Conservation (phyloP, 2,797 vertebrate genomes). For the Florisuga fusca region DNA sequence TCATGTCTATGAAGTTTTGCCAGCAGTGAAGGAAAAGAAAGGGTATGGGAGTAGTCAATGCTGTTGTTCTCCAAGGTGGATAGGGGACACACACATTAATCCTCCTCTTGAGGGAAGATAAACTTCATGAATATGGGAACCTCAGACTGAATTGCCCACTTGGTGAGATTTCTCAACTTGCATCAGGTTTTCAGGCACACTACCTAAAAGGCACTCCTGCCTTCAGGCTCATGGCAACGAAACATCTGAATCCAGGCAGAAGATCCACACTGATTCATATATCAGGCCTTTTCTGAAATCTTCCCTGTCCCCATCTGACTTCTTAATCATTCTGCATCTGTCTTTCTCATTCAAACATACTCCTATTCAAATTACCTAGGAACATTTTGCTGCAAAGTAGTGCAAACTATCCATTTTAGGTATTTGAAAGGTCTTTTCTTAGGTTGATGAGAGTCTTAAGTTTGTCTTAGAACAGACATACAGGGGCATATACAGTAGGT, state of each 20-base stretch:
- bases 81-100: neutral
- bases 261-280: neutral
- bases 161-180: neutral
- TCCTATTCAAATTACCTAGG: neutral
- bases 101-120: neutral
- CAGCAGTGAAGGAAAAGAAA: neutral
- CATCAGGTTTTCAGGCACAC: neutral
- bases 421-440: neutral
- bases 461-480: neutral
- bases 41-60: neutral
- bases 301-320: neutral
- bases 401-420: neutral
- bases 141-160: neutral
- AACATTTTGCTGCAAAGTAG: neutral
- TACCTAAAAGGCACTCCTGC: neutral
- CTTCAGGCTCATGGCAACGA: neutral
- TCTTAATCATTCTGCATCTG: slow-evolving; percentile 16
- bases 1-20: neutral
- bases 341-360: neutral
- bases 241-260: neutral
- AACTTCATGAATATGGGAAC: no score
- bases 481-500: neutral
- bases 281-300: neutral
- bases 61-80: neutral
- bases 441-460: neutral